Conservation (phyloP, 2,113 vertebrate species). For the Syrmaticus mikado region DNA sequence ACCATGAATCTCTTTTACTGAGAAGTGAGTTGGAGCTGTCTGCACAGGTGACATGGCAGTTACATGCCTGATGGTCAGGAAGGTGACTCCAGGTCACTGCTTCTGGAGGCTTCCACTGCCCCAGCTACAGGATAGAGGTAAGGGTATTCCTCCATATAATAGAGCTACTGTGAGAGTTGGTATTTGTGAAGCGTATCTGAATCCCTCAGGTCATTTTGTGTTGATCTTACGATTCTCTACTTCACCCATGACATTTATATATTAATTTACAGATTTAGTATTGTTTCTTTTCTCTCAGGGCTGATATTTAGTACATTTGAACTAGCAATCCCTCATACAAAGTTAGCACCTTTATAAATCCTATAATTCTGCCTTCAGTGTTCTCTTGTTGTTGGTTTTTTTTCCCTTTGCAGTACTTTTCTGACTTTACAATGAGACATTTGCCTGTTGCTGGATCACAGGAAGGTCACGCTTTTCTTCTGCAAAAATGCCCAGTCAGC, state of each 20-base stretch:
- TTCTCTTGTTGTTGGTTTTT: neutral
- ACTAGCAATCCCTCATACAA: neutral
- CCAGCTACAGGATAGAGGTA: neutral
- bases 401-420: neutral
- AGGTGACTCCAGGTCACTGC: neutral
- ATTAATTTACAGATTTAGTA: neutral
- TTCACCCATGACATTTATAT: conserved; percentile 15
- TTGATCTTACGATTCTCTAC: neutral
- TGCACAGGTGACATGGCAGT: fast-evolving
- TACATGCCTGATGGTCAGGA: neutral
- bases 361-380: neutral
- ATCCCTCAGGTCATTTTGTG: neutral
- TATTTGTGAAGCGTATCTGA: conserved; percentile 12
- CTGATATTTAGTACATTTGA: conserved; percentile 4
- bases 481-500: conserved; percentile 27
- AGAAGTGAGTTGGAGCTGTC: neutral
- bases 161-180: neutral
- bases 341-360: neutral
- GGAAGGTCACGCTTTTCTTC: neutral
- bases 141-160: neutral
- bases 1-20: neutral
- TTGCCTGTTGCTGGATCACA: conserved; percentile 13
- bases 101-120: neutral
- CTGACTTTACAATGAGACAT: neutral
- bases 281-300: neutral